phyloP scores from a whole-genome alignment of 2,797 vertebrate species.

The Peromyscus eremicus region DNA sequence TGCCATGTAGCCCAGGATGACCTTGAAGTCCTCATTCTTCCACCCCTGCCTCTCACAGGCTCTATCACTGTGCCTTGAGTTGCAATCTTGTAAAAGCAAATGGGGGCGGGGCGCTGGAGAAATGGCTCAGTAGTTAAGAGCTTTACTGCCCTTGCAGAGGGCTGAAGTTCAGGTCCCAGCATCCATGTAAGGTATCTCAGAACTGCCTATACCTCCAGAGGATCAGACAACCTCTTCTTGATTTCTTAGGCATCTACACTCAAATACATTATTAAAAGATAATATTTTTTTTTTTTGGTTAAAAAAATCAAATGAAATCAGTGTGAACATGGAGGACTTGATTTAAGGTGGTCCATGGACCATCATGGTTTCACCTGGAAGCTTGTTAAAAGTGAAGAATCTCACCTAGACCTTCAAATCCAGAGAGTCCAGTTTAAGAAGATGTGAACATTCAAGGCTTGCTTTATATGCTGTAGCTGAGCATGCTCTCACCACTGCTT shows the following conservation, averaged over 20 bases:
- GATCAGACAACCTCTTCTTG: background rate
- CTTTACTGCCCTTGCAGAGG: background rate
- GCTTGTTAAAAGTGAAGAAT: background rate
- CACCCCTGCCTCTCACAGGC: background rate
- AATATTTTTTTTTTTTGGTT: background rate
- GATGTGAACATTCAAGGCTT: background rate
- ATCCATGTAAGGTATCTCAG: background rate
- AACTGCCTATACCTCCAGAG: background rate
- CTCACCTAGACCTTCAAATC: background rate
- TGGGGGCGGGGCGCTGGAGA: background rate
- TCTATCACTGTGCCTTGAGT: background rate
- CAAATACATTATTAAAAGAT: background rate
- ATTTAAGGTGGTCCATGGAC: background rate
- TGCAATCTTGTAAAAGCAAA: background rate
- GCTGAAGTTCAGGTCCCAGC: background rate
- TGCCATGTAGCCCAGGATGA: background rate
- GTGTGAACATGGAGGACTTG: background rate
- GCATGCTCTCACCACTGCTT: background rate
- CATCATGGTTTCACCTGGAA: background rate
- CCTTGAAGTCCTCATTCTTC: background rate
- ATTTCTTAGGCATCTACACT: background rate
- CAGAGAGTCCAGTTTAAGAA: slow-evolving; percentile 7
- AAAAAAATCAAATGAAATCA: background rate
- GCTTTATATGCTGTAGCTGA: background rate
- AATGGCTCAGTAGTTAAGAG: background rate